phyloP scores from a whole-genome alignment of 1,140 invertebrate genomes.

The Eueides isabella region DNA sequence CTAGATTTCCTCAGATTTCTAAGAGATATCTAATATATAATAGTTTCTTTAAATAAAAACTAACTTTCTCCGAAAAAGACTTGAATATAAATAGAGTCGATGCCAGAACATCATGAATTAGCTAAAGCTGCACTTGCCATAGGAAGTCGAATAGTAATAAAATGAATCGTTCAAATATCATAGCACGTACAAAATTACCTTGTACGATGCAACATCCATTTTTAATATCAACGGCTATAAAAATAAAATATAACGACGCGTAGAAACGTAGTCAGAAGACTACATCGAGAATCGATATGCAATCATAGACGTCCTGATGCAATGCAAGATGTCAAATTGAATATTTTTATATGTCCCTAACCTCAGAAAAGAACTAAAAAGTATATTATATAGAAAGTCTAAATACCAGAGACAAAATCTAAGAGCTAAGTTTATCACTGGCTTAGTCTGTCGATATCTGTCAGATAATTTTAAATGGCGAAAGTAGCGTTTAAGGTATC shows the following conservation, averaged over 20 bases:
- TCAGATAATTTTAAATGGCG: too few relatives aligned
- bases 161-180: conserved; percentile 5
- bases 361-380: background rate
- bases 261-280: too few relatives aligned
- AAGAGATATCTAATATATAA: too few relatives aligned
- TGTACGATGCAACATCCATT: conserved; percentile 3
- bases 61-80: too few relatives aligned
- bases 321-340: conserved; percentile 43
- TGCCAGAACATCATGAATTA: too few relatives aligned
- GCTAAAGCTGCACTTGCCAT: background rate
- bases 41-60: too few relatives aligned
- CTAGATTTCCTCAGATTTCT: too few relatives aligned
- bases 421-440: too few relatives aligned
- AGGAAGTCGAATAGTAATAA: background rate
- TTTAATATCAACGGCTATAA: conserved; percentile 17
- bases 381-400: too few relatives aligned
- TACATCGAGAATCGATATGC: conserved; percentile 40
- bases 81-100: background rate
- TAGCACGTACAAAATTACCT: conserved; percentile 10
- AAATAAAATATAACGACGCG: conserved; percentile 16
- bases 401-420: too few relatives aligned
- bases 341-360: conserved; percentile 58
- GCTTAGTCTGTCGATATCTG: too few relatives aligned
- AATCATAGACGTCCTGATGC: conserved; percentile 45
- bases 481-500: too few relatives aligned